Percentiles rank a stretch among this genome's conserved stretches.
These are phyloP conservation scores for Tethya wilhelma DNA, from an alignment of 37 sponge, comb jelly and placozoan genomes.

Conservation along the genomic window DNA sequence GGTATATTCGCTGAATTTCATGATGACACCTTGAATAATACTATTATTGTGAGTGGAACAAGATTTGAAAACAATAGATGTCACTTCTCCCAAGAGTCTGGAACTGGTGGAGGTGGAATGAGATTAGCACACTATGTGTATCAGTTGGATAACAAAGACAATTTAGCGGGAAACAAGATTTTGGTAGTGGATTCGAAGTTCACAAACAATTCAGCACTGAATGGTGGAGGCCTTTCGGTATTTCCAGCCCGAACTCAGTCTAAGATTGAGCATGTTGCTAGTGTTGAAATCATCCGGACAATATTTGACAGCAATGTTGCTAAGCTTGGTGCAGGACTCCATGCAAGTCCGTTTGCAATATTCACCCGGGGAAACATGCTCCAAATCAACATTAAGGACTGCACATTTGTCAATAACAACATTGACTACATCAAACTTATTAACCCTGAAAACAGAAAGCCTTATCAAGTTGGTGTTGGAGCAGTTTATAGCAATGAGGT, in stretches of 20 bases:
- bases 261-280: neutral
- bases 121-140: slow-evolving; percentile 31
- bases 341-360: neutral
- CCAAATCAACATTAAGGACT: neutral
- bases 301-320: slow-evolving; percentile 34
- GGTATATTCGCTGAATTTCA: slow-evolving; percentile 59
- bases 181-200: slow-evolving; percentile 3
- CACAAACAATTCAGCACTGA: slow-evolving; percentile 11
- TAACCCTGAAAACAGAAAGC: neutral
- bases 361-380: slow-evolving; percentile 10
- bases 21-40: slow-evolving; percentile 20
- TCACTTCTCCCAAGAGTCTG: neutral
- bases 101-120: slow-evolving; percentile 52
- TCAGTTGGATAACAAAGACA: neutral
- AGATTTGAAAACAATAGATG: slow-evolving; percentile 18
- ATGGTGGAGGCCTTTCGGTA: slow-evolving; percentile 56
- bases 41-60: neutral
- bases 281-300: slow-evolving; percentile 5
- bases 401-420: slow-evolving; percentile 35
- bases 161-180: neutral
- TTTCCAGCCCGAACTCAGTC: neutral
- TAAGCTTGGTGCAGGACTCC: slow-evolving; percentile 37
- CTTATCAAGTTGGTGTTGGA: slow-evolving; percentile 20
- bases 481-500: slow-evolving; percentile 40
- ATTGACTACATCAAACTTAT: neutral